Evolutionary conservation across 2,797 vertebrate genomes (phyloP).

Genomic region (Labeo calbasu): DNA sequence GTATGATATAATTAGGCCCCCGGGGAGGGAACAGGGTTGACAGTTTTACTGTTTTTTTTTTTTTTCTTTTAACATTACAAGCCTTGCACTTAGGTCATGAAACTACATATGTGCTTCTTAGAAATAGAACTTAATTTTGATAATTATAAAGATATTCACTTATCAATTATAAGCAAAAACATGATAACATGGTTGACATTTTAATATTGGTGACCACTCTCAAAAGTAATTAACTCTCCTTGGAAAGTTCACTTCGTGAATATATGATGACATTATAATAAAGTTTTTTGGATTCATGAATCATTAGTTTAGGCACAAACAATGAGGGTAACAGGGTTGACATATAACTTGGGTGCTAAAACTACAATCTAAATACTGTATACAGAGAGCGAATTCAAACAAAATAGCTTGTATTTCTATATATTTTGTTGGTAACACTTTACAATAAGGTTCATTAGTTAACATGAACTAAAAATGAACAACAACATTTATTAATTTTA

Average conservation of each 20-base stretch:
- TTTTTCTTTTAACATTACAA: conserved; percentile 8
- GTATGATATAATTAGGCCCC: conserved; percentile 18
- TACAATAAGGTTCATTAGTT: no score
- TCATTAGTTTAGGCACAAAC: conserved; percentile 8
- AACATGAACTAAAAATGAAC: no score
- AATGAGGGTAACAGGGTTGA: background rate
- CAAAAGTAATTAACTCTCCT: background rate
- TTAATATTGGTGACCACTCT: background rate
- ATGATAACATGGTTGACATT: conserved; percentile 4
- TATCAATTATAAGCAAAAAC: background rate
- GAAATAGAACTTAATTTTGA: background rate
- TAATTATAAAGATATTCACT: background rate
- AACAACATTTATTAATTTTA: no score
- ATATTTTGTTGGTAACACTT: background rate
- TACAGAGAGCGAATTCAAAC: background rate
- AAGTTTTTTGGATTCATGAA: background rate
- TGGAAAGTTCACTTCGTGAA: background rate
- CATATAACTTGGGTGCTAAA: background rate
- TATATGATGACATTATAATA: background rate
- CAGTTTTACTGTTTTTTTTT: background rate
- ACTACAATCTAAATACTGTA: background rate
- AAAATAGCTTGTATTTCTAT: background rate
- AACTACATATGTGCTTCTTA: conserved; percentile 16
- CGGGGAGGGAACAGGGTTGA: conserved; percentile 3
- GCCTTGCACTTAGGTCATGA: background rate